phyloP scores from a whole-genome alignment of 2,888 invertebrate genomes.

The Papilio demoleus region DNA sequence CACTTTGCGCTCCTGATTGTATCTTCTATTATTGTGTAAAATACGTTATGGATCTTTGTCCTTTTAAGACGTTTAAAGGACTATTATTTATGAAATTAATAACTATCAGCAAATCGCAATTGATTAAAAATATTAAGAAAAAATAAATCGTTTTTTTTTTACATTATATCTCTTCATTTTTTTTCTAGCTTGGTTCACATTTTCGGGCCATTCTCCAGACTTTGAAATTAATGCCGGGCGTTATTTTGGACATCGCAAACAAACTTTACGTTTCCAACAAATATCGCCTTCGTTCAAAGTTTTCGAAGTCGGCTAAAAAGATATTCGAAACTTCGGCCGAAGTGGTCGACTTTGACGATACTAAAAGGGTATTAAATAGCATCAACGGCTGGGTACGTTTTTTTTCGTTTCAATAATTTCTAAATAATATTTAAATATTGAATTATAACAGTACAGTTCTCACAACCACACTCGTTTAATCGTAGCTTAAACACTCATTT shows the following conservation, averaged over 20 bases:
- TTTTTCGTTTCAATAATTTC: neutral
- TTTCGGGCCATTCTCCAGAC: neutral
- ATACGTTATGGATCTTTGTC: neutral
- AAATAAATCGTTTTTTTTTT: too few species aligned
- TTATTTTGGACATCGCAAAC: conserved; percentile 84
- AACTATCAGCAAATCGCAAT: too few species aligned
- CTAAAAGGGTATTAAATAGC: conserved; percentile 38
- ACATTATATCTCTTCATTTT: too few species aligned
- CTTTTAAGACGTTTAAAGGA: too few species aligned
- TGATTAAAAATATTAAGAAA: too few species aligned
- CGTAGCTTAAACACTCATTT: neutral
- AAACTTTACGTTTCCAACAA: conserved; percentile 81
- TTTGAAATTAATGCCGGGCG: conserved; percentile 42
- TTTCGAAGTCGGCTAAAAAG: conserved; percentile 70
- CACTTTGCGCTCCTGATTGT: too few species aligned
- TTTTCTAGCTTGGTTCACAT: conserved; percentile 21
- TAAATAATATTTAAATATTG: neutral
- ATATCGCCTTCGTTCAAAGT: conserved; percentile 71
- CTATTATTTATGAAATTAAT: too few species aligned
- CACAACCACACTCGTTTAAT: neutral
- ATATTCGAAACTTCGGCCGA: conserved; percentile 83
- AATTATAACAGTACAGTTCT: neutral
- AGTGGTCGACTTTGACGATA: conserved; percentile 24
- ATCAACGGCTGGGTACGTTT: conserved; percentile 44
- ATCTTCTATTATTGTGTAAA: too few species aligned